These are phyloP conservation scores for Clistopyga incitator DNA, from an alignment of 2,888 invertebrate genomes.

Conservation along the genomic window DNA sequence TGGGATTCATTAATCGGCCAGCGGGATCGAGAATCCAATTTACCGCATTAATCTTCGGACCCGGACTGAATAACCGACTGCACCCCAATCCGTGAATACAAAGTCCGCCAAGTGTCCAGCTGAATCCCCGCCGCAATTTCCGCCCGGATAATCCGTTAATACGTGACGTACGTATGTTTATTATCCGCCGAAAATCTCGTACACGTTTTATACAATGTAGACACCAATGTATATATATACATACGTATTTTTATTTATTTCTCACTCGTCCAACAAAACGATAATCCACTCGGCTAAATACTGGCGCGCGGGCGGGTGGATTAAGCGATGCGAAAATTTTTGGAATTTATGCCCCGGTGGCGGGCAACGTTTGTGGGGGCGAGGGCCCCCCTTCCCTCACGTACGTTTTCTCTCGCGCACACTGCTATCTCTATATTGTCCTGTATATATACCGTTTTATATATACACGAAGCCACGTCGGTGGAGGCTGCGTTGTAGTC, in stretches of 20 bases:
- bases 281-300: constrained; percentile 54
- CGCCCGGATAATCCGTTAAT: not conserved
- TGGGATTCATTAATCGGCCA: no score
- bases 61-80: no score
- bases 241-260: not conserved
- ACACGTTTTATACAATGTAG: constrained; percentile 1
- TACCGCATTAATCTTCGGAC: no score
- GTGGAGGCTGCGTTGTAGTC: constrained; percentile 34
- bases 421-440: constrained; percentile 25
- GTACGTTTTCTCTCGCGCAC: constrained; percentile 7
- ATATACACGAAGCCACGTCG: constrained; percentile 3
- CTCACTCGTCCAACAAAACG: constrained; percentile 31
- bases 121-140: no score
- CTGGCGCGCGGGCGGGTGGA: constrained; percentile 33
- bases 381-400: constrained; percentile 12
- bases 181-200: constrained; percentile 4
- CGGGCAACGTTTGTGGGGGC: constrained; percentile 38
- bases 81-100: no score
- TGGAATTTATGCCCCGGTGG: constrained; percentile 43
- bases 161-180: not conserved
- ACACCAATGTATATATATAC: not conserved
- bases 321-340: constrained; percentile 53
- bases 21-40: no score
- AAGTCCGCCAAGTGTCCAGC: no score
- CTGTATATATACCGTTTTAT: constrained; percentile 46